Conservation (phyloP, 2,888 invertebrate species). For the Drosophila peninsularis region DNA sequence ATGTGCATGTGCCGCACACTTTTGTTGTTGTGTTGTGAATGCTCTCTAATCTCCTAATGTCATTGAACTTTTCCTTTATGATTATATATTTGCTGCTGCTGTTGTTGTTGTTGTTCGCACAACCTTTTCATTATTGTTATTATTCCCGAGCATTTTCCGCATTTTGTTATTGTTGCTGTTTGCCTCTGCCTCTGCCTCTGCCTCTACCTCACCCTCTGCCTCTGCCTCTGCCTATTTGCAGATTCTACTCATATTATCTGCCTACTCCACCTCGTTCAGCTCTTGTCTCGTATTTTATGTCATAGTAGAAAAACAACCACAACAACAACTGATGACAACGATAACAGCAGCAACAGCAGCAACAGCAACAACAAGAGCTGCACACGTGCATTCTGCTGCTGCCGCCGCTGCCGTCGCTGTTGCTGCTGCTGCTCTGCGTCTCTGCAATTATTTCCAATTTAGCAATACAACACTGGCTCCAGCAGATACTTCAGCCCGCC, state of each 20-base stretch:
- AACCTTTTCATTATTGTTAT: conserved; percentile 54
- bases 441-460: conserved; percentile 80
- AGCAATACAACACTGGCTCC: conserved; percentile 69
- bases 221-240: conserved; percentile 31
- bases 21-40: conserved; percentile 56
- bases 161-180: conserved; percentile 35
- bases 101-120: conserved; percentile 33
- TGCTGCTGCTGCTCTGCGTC: conserved; percentile 41
- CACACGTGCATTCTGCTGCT: conserved; percentile 69
- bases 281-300: conserved; percentile 60
- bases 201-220: neutral
- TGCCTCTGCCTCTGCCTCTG: conserved; percentile 1
- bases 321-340: conserved; percentile 65
- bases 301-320: conserved; percentile 57
- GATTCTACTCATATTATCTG: conserved; percentile 49
- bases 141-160: conserved; percentile 58
- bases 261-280: conserved; percentile 17
- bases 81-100: conserved; percentile 3
- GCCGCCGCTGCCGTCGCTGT: conserved; percentile 28
- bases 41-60: conserved; percentile 78
- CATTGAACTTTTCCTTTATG: conserved; percentile 66
- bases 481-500: conserved; percentile 45
- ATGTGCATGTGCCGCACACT: conserved; percentile 56
- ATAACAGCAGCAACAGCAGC: conserved; percentile 46
- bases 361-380: conserved; percentile 38